Base-by-base conservation (phyloP, 2,113 vertebrate species). In the Gadus macrocephalus region DNA sequence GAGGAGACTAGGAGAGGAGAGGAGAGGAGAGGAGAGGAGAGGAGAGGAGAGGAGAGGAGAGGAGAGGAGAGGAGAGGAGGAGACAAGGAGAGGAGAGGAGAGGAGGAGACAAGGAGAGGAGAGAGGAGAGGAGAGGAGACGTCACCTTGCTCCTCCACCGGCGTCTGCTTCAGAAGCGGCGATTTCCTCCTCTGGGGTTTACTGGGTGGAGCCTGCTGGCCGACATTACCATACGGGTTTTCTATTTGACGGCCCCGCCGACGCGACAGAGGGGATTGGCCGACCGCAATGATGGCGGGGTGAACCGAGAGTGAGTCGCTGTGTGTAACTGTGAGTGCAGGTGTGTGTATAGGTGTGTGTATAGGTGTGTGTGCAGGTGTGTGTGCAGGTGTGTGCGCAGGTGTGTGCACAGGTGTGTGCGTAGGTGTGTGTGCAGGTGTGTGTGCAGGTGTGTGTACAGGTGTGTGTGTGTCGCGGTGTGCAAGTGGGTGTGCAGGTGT, bases 151-250 rank as follows among this genome's bases (percentile, higher is more conserved):
- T 90, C 87, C 74, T 90, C 89, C 2, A 90, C 89, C 68, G 87
- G 97, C 42, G 96, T 89, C 88, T 99, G 97, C 85, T 99, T 99
- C n/a, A 99, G 93, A 65, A 99, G 86, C 0, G 97, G 96, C 3
- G 96, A 97, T 90, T 99, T 99, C 83, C 96, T 96, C 83, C 96
- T 92, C 88, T 98, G 96, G 0, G 96, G 97, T 84, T 99, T 99
- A 78, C 93, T 87, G 20, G 97, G 96, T 0, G 96, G 94, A 83
- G 89, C 94, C 91, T 75, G 95, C 88, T 95, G 96, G 22, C 96
- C 96, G 80, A 98, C 94, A 61, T 98, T 99, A 87, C 97, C 97
- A 0, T 99, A 99, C 0, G 97, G 97, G 86, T 97, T 98, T 87
- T 98, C 96, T 0, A 95, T 93, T 8, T 88, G 88, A 28, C 95